Percentiles rank a stretch among this genome's conserved stretches.
Conservation (phyloP, 2,888 invertebrate genomes). For the Plutella xylostella region DNA sequence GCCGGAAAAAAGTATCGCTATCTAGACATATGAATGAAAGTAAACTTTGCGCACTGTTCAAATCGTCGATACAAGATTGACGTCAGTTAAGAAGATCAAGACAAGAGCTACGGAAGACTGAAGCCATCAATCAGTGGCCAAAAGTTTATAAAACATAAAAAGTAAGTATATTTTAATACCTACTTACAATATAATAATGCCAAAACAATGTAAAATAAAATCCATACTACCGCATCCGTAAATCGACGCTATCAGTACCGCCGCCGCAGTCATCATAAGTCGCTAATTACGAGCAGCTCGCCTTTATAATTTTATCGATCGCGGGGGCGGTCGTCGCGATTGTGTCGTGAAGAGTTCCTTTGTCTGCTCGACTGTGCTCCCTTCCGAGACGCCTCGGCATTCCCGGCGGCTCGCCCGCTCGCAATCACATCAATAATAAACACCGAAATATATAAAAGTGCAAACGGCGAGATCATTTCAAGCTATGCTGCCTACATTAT, state of each 20-base stretch:
- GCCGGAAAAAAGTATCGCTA: too few relatives aligned
- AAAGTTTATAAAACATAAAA: too few relatives aligned
- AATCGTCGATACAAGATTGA: too few relatives aligned
- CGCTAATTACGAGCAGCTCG: constrained; percentile 47
- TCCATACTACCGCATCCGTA: background rate
- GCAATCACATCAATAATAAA: constrained; percentile 15
- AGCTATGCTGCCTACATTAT: too few relatives aligned
- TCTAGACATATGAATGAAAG: too few relatives aligned
- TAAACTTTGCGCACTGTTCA: too few relatives aligned
- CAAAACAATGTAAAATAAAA: too few relatives aligned
- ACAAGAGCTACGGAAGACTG: too few relatives aligned
- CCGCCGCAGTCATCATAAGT: constrained; percentile 51
- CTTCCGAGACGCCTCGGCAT: constrained; percentile 3
- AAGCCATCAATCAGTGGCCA: too few relatives aligned
- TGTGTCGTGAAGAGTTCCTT: constrained; percentile 8
- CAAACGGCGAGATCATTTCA: constrained; percentile 24
- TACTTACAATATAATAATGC: too few relatives aligned
- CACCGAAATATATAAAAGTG: constrained; percentile 23
- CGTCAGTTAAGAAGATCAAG: too few relatives aligned
- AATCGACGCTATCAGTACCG: constrained; percentile 44
- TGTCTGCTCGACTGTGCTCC: constrained; percentile 10
- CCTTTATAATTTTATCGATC: constrained; percentile 30
- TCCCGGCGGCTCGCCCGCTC: constrained; percentile 1
- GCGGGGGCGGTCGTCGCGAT: constrained; percentile 22
- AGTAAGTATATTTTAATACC: too few relatives aligned